Percentiles rank a stretch among this genome's conserved stretches.
Evolutionary conservation across 2,888 invertebrate species (phyloP).

Genomic region (Didymodactylos carnosus): DNA sequence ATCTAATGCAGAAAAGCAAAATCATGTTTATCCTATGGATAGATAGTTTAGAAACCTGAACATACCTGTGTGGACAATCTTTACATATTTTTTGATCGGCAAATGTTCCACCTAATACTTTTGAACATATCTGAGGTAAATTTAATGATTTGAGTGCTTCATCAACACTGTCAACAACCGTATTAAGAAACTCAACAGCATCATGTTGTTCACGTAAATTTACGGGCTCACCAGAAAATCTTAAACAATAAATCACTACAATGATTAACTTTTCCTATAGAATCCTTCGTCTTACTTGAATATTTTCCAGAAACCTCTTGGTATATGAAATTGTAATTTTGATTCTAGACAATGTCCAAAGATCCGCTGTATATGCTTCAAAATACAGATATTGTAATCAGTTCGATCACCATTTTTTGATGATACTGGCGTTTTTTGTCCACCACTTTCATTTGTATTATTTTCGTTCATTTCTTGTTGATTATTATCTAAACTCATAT

Average conservation of each 20-base stretch:
- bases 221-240: slow-evolving; percentile 61
- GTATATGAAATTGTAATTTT: slow-evolving; percentile 84
- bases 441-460: no score
- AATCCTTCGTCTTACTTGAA: slow-evolving; percentile 10
- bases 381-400: slow-evolving; percentile 9
- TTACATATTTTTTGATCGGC: slow-evolving; percentile 97
- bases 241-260: neutral
- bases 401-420: neutral
- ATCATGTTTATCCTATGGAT: neutral
- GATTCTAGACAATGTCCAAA: slow-evolving; percentile 88
- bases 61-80: slow-evolving; percentile 77
- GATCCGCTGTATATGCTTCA: slow-evolving; percentile 89
- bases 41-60: no score
- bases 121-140: slow-evolving; percentile 39
- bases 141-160: slow-evolving; percentile 78
- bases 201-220: slow-evolving; percentile 94
- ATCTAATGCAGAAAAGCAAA: slow-evolving; percentile 29
- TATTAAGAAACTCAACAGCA: slow-evolving; percentile 95
- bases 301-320: slow-evolving; percentile 65
- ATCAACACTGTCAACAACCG: slow-evolving; percentile 78
- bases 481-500: no score
- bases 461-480: neutral
- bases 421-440: neutral
- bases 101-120: slow-evolving; percentile 81
- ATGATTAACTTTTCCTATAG: neutral